Base-by-base conservation (phyloP, 2,888 invertebrate species). In the Herminia tarsipennalis region DNA sequence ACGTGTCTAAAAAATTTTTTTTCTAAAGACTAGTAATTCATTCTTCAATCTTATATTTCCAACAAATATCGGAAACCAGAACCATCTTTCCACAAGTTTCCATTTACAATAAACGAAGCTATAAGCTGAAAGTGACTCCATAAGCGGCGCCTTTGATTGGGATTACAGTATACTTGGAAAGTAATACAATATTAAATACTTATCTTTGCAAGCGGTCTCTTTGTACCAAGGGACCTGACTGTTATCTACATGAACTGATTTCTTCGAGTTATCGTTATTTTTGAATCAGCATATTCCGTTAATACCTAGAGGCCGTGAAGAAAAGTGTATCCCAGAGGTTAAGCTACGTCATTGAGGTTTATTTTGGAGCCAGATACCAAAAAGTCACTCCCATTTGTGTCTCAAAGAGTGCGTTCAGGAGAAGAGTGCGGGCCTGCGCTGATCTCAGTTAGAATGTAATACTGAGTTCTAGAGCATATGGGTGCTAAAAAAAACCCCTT, bases 131-230 rank as follows among this genome's bases (percentile, higher is more conserved):
- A 70, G 59, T 32, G 64, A 67, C 20, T 41, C 67, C 53, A 51
- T 8, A 13, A 56, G 45, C 80, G 81, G 81, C 35, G 0, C 30
- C 34, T 73, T 76, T 74, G 62, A 56, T 56, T 58, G 57, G 72
- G 66, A 72, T 76, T 69, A 78, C 76, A 70, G 54, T 52, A 55
- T 83, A 78, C 81, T 65, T 36, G 70, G 78, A 80, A 81, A 72
- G 68, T 67, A 67, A 67, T 68, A 71, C 75, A 77, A 73, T 73
- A 61, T 69, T 78, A 78, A n/a, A 80, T 72, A 58, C 49, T 66
- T 66, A 63, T 66, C 65, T 65, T 66, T 70, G 63, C 68, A 56
- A 44, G 60, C 65, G 65, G 60, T 28, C 17, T 42, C 62, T 64
- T 72, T 69, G 68, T 49, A 59, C 48, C 38, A 39, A 38, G 29